These are phyloP conservation scores for Saccostrea echinata DNA, from an alignment of 1,140 invertebrate species.

Conservation along the genomic window DNA sequence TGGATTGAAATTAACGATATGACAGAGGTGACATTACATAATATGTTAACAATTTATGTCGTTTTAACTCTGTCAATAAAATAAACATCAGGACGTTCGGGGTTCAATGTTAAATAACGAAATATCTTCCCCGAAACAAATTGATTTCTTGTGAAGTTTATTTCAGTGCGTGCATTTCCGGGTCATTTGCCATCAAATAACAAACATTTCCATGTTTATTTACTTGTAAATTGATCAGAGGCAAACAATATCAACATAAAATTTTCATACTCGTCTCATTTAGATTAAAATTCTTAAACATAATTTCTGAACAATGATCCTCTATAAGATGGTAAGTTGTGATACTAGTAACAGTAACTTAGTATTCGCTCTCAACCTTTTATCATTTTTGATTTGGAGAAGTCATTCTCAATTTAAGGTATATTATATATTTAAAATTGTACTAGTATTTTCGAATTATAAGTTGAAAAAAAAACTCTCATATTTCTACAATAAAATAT, in stretches of 20 bases:
- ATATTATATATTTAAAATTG: too few relatives aligned
- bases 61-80: neutral
- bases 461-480: too few relatives aligned
- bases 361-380: too few relatives aligned
- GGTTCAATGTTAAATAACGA: neutral
- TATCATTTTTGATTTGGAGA: too few relatives aligned
- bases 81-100: neutral
- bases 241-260: neutral
- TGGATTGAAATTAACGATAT: neutral
- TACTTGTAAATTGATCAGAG: neutral
- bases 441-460: too few relatives aligned
- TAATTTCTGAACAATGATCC: too few relatives aligned
- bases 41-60: slow-evolving; percentile 4
- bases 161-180: slow-evolving; percentile 9
- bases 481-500: too few relatives aligned
- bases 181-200: neutral
- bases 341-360: too few relatives aligned
- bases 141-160: neutral
- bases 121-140: neutral
- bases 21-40: neutral
- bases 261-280: neutral
- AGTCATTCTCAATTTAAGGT: too few relatives aligned
- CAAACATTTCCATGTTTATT: neutral
- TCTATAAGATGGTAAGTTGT: too few relatives aligned
- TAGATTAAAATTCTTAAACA: too few relatives aligned